phyloP scores from a whole-genome alignment of 2,113 vertebrate genomes.

The Ranitomeya variabilis region DNA sequence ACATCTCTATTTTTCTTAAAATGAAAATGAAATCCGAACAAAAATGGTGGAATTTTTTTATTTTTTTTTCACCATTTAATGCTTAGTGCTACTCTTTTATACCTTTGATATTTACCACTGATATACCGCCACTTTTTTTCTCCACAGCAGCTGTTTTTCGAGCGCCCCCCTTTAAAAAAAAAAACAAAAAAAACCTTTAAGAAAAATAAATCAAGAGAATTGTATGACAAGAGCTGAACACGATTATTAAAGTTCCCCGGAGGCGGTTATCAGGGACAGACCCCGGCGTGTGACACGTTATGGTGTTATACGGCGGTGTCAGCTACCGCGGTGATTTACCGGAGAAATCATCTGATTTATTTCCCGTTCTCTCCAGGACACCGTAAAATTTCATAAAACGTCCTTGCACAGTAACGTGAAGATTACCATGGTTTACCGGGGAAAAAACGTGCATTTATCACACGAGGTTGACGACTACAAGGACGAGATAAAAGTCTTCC shows the following conservation, averaged over 20 bases:
- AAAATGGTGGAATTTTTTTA: no score
- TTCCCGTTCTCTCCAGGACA: conserved; percentile 70
- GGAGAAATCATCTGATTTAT: not conserved
- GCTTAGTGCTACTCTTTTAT: no score
- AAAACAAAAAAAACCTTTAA: not conserved
- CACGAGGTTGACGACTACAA: conserved; percentile 69
- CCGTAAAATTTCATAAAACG: conserved; percentile 71
- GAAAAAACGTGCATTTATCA: conserved; percentile 81
- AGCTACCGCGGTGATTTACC: conserved; percentile 17
- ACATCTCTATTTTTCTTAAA: no score
- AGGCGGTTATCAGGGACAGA: not conserved
- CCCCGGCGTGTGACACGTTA: not conserved
- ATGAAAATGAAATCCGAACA: no score
- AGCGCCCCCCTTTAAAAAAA: not conserved
- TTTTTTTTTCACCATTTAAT: no score
- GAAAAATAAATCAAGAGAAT: not conserved
- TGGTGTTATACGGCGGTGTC: conserved; percentile 1
- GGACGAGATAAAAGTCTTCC: conserved; percentile 88
- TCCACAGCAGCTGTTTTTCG: not conserved
- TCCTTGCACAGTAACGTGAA: conserved; percentile 75
- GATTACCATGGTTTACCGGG: conserved; percentile 86
- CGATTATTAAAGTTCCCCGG: conserved; percentile 28
- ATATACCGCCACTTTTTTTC: not conserved
- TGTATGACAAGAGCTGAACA: not conserved
- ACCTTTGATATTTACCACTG: not conserved